Percentiles rank a stretch among this genome's conserved stretches.
These are phyloP conservation scores for Criorhina ranunculi DNA, from an alignment of 2,888 invertebrate genomes.

Conservation along the genomic window DNA sequence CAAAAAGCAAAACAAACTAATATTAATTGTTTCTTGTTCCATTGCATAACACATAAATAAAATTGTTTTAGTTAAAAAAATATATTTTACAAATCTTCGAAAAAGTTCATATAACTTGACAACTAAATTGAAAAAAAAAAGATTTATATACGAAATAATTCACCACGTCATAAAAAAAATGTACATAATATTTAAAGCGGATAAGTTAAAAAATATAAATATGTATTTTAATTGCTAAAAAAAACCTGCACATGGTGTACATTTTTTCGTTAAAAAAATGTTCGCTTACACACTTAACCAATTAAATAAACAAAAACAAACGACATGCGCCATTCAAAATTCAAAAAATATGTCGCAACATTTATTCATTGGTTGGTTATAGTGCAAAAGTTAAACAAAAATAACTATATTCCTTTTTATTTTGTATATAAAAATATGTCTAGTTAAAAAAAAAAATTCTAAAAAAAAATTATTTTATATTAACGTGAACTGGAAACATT, in stretches of 20 bases:
- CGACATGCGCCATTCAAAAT: constrained; percentile 76
- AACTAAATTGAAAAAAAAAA: constrained; percentile 31
- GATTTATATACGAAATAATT: constrained; percentile 39
- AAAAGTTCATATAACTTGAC: constrained; percentile 61
- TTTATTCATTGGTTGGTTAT: constrained; percentile 57
- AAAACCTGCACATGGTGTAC: constrained; percentile 59
- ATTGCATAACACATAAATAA: constrained; percentile 39
- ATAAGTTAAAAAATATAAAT: constrained; percentile 28
- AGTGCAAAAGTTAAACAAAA: constrained; percentile 70
- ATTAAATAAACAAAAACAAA: constrained; percentile 45
- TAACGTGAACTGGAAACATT: constrained; percentile 56
- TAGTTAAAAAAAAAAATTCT: constrained; percentile 27
- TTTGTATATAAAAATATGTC: constrained; percentile 9
- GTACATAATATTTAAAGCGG: constrained; percentile 56
- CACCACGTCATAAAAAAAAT: constrained; percentile 42
- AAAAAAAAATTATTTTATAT: constrained; percentile 25
- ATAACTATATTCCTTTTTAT: constrained; percentile 40
- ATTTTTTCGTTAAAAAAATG: constrained; percentile 28
- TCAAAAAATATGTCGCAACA: constrained; percentile 74
- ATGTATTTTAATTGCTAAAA: constrained; percentile 38
- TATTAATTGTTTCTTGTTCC: constrained; percentile 54
- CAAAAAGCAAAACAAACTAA: constrained; percentile 59
- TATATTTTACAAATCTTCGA: constrained; percentile 35
- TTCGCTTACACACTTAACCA: constrained; percentile 55
- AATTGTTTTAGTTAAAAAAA: constrained; percentile 20